Conservation (phyloP, 2,113 vertebrate species). For the Cebus imitator region DNA sequence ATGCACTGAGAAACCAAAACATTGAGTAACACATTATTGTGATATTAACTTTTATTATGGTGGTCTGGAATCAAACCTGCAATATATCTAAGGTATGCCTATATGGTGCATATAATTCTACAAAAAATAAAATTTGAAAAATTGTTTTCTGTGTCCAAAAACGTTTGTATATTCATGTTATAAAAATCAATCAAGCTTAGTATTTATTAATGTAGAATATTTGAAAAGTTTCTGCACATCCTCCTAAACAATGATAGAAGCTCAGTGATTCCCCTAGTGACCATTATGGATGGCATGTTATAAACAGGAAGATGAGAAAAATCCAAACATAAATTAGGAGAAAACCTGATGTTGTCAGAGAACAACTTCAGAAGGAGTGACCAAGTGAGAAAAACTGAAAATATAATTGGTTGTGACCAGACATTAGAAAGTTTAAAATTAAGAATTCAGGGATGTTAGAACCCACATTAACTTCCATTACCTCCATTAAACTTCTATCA, state of each 20-base stretch:
- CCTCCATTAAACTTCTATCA: neutral
- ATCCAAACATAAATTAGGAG: neutral
- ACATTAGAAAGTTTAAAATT: neutral
- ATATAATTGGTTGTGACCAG: neutral
- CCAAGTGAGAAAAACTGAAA: neutral
- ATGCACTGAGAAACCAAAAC: neutral
- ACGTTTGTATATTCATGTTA: neutral
- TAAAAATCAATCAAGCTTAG: neutral
- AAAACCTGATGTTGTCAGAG: neutral
- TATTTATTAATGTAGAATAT: neutral
- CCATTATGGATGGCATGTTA: neutral
- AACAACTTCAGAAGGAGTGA: neutral
- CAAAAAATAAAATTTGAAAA: neutral
- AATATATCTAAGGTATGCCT: neutral
- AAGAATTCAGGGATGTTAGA: neutral
- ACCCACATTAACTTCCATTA: neutral
- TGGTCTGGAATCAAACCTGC: neutral
- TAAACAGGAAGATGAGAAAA: neutral
- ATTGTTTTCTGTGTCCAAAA: neutral
- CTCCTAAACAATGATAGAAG: neutral
- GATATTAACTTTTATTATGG: neutral
- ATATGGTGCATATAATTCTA: neutral
- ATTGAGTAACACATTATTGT: neutral
- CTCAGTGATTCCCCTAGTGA: neutral
- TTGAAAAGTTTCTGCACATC: neutral